Evolutionary conservation across 2,113 vertebrate genomes (phyloP), one percentile per base, ranked within the genome.

Genomic region (Tenrec ecaudatus): DNA sequence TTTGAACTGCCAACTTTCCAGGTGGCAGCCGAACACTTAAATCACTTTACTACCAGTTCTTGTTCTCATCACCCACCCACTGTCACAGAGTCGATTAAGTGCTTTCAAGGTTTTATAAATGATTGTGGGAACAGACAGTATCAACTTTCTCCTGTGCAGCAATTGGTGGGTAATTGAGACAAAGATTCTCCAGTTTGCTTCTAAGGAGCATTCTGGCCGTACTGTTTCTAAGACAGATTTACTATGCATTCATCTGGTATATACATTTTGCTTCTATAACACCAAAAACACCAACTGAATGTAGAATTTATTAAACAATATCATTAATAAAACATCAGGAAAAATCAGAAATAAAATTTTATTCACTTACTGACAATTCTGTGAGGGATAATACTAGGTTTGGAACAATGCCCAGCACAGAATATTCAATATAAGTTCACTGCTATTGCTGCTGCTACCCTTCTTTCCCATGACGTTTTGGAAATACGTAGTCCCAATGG

Each of bases 401-500:
- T 62, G 17, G 60, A 62, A 62, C 15, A 62, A 20, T 62, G 60
- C 60, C 23, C 60, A 62, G 23, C 60, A 62, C 23, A 62, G 17
- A 62, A 76, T 47, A 47, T 6, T 64, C 83, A 68, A 2, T 11
- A 23, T 22, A 53, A 14, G 47, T 36, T 38, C 29, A n/a, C 25
- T 84, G n/a, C 0, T 81, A 4, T 19, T 81, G 82, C 76, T 66
- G 64, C 10, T 66, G 25, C 58, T 85, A 60, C n/a, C 79, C 12
- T 2, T 62, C 23, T 84, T 71, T 82, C 36, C 77, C 77, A 11
- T 2, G 38, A 27, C 47, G 80, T 80, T 86, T 73, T 69, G 77
- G 88, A 94, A 82, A 90, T n/a, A 88, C 22, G 71, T 88, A 88
- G 43, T 58, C 43, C 47, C 81, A 38, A 8, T 88, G 66, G 5